phyloP scores from a whole-genome alignment of 2,113 vertebrate genomes.

The Gopherus flavomarginatus region DNA sequence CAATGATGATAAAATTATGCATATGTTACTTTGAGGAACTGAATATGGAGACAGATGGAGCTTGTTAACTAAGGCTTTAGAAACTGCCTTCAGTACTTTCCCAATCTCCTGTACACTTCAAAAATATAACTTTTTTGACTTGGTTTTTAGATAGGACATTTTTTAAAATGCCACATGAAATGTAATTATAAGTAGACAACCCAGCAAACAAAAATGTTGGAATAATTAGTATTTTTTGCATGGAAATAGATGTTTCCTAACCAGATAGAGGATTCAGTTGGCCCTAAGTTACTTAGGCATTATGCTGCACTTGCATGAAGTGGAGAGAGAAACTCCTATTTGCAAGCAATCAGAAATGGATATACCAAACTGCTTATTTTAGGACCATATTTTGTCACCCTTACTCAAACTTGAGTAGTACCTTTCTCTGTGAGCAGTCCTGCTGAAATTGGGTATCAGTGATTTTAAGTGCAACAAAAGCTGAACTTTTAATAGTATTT shows the following conservation, averaged over 20 bases:
- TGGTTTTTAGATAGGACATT: constrained; percentile 16
- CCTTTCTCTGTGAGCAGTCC: not conserved
- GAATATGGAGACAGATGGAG: constrained; percentile 69
- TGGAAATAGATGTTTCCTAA: constrained; percentile 60
- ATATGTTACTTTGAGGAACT: constrained; percentile 66
- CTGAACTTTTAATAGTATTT: not conserved
- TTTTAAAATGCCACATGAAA: not conserved
- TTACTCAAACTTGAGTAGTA: not conserved
- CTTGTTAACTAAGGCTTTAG: constrained; percentile 71
- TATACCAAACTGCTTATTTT: not conserved
- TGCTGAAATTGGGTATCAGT: not conserved
- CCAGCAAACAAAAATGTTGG: constrained; percentile 8
- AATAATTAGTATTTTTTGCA: constrained; percentile 2
- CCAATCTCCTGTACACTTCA: constrained; percentile 13
- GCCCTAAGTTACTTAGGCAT: constrained; percentile 18
- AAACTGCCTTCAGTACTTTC: constrained; percentile 57
- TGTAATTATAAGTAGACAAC: constrained; percentile 49
- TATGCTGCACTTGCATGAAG: not conserved
- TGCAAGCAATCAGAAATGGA: not conserved
- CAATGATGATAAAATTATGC: constrained; percentile 79
- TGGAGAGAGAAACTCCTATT: not conserved
- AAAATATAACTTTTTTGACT: constrained; percentile 1
- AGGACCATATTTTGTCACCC: not conserved
- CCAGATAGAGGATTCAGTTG: constrained; percentile 32
- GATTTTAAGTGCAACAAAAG: not conserved